These are phyloP conservation scores for Pseudomugil tenellus DNA, from an alignment of 2,797 vertebrate genomes.

Conservation along the genomic window DNA sequence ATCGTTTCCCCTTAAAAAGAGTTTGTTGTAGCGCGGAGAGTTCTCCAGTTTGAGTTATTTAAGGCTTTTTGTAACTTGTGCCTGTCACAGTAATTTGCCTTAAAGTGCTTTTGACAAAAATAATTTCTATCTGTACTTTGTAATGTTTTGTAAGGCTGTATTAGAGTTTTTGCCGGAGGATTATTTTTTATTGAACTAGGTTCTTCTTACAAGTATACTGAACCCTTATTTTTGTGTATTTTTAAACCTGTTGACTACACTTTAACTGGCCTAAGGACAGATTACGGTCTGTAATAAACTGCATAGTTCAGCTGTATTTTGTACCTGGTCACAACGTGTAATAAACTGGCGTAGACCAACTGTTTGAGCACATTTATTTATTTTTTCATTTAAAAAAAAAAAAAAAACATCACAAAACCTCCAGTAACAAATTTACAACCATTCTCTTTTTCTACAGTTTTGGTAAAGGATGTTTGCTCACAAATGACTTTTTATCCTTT, in stretches of 20 bases:
- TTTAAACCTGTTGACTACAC: conserved; percentile 80
- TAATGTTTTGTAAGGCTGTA: conserved; percentile 85
- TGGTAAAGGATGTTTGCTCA: conserved; percentile 40
- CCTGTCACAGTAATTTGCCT: conserved; percentile 82
- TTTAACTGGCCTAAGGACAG: conserved; percentile 75
- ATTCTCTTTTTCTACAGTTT: conserved; percentile 28
- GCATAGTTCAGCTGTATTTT: conserved; percentile 86
- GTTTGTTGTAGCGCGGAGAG: conserved; percentile 71
- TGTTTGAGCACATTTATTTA: conserved; percentile 48
- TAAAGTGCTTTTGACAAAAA: conserved; percentile 76
- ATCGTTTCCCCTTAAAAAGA: conserved; percentile 30
- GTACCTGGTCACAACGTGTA: conserved; percentile 86
- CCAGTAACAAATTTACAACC: conserved; percentile 67
- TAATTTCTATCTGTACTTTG: conserved; percentile 81
- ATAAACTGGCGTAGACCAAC: conserved; percentile 84
- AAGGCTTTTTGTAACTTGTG: conserved; percentile 78
- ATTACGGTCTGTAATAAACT: conserved; percentile 80
- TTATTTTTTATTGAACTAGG: conserved; percentile 85
- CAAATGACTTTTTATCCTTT: conserved; percentile 32
- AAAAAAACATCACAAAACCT: conserved; percentile 65
- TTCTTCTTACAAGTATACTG: conserved; percentile 84
- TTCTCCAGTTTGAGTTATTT: conserved; percentile 70
- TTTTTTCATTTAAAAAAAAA: conserved; percentile 37
- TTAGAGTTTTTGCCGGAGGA: conserved; percentile 80
- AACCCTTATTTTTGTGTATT: conserved; percentile 85